phyloP scores from a whole-genome alignment of 2,113 vertebrate species.

The Nicator chloris region DNA sequence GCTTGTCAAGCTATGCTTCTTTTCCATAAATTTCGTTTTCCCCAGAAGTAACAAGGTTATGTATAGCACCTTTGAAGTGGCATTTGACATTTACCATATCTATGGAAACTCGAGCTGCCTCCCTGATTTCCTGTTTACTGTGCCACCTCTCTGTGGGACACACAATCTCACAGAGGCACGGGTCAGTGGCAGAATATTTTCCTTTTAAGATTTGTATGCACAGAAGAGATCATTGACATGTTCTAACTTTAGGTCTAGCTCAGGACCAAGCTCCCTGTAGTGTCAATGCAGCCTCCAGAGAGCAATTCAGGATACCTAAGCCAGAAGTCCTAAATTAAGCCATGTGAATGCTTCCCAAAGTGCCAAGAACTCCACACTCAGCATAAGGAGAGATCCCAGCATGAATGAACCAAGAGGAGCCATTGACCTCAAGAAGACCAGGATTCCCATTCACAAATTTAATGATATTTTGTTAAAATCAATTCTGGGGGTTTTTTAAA shows the following conservation, averaged over 20 bases:
- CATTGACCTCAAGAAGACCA: conserved; percentile 6
- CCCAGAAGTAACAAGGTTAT: neutral
- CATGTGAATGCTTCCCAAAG: neutral
- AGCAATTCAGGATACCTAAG: conserved; percentile 1
- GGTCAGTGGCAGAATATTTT: neutral
- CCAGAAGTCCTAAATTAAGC: conserved; percentile 15
- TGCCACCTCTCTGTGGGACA: conserved; percentile 1
- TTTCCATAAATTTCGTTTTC: neutral
- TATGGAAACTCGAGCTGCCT: neutral
- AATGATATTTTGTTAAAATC: conserved; percentile 10
- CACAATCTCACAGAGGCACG: neutral
- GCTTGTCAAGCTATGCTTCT: neutral
- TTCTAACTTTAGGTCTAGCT: conserved; percentile 22
- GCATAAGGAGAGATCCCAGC: neutral
- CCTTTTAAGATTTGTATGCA: neutral
- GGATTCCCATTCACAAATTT: conserved; percentile 41
- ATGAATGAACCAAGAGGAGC: conserved; percentile 26
- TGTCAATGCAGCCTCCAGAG: neutral
- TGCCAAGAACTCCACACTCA: neutral
- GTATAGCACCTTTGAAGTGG: neutral
- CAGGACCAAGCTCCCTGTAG: neutral
- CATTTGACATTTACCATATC: neutral
- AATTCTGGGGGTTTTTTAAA: neutral
- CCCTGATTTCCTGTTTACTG: conserved; percentile 25
- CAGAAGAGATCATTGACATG: conserved; percentile 14